Percentiles rank a stretch among this genome's conserved stretches.
These are phyloP conservation scores for Eupithecia pulchellata DNA, from an alignment of 2,888 invertebrate genomes.

Conservation along the genomic window DNA sequence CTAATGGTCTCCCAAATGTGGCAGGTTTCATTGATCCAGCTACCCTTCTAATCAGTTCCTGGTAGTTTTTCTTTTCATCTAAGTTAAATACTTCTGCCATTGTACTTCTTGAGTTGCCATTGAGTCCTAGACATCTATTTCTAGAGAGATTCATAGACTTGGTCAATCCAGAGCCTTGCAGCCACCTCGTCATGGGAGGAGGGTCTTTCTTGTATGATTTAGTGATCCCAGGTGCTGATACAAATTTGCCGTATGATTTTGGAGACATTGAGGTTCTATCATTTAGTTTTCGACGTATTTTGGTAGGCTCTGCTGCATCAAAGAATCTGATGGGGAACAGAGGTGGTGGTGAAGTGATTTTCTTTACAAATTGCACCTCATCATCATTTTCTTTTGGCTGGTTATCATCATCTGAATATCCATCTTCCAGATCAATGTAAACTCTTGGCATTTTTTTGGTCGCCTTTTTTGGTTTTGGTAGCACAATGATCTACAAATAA, in stretches of 20 bases:
- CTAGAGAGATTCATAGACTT: constrained; percentile 63
- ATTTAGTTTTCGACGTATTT: constrained; percentile 60
- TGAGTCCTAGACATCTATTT: constrained; percentile 63
- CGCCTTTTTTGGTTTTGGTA: constrained; percentile 62
- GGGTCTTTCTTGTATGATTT: constrained; percentile 70
- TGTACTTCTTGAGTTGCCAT: constrained; percentile 69
- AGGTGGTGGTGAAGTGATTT: constrained; percentile 62
- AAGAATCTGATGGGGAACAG: constrained; percentile 66
- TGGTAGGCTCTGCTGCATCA: constrained; percentile 60
- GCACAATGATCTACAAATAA: constrained; percentile 68
- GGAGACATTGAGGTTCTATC: constrained; percentile 64
- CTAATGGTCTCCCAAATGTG: constrained; percentile 56
- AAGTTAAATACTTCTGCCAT: constrained; percentile 83
- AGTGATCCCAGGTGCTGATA: constrained; percentile 69
- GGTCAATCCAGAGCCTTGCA: constrained; percentile 52
- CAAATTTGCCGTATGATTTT: constrained; percentile 67
- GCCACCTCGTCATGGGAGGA: constrained; percentile 67
- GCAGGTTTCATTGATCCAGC: constrained; percentile 61
- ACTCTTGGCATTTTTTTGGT: constrained; percentile 63
- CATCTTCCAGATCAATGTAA: constrained; percentile 69
- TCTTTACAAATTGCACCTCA: constrained; percentile 76
- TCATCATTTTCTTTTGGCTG: constrained; percentile 57
- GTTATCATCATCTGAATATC: constrained; percentile 53
- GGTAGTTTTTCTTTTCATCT: constrained; percentile 85
- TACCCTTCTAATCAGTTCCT: constrained; percentile 80